These are phyloP conservation scores for Morelia viridis DNA, from an alignment of 2,797 vertebrate species.

Conservation along the genomic window DNA sequence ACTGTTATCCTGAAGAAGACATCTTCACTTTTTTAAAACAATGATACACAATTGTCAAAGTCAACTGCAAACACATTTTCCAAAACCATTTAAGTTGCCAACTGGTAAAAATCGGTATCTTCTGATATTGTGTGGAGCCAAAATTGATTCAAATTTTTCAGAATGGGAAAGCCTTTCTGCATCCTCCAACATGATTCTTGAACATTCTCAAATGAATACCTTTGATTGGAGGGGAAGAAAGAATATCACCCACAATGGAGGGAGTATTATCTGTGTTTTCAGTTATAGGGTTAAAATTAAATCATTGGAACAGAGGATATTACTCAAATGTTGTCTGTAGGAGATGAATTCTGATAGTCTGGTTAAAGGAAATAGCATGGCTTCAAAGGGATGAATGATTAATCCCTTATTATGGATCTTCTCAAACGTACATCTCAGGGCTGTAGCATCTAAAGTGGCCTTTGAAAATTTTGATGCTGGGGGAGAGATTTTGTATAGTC, in stretches of 20 bases:
- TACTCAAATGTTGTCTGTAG: neutral
- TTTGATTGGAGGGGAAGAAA: neutral
- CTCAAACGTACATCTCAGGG: neutral
- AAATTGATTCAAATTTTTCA: neutral
- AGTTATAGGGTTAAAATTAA: constrained; percentile 7
- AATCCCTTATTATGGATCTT: neutral
- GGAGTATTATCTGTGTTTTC: neutral
- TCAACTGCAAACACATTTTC: neutral
- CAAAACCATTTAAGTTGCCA: neutral
- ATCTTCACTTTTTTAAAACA: neutral
- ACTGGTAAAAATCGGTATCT: neutral
- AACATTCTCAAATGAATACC: neutral
- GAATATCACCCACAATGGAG: neutral
- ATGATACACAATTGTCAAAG: neutral
- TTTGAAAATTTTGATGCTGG: neutral
- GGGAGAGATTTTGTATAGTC: neutral
- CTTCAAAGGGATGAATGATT: neutral
- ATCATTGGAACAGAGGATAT: neutral
- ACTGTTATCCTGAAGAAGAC: neutral
- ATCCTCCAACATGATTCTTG: neutral
- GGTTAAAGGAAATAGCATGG: neutral
- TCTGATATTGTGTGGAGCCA: neutral
- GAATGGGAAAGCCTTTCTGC: neutral
- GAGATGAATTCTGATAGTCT: neutral
- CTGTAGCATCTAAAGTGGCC: neutral